phyloP scores from a whole-genome alignment of 23 tunicate genomes.

The Oikopleura dioica region DNA sequence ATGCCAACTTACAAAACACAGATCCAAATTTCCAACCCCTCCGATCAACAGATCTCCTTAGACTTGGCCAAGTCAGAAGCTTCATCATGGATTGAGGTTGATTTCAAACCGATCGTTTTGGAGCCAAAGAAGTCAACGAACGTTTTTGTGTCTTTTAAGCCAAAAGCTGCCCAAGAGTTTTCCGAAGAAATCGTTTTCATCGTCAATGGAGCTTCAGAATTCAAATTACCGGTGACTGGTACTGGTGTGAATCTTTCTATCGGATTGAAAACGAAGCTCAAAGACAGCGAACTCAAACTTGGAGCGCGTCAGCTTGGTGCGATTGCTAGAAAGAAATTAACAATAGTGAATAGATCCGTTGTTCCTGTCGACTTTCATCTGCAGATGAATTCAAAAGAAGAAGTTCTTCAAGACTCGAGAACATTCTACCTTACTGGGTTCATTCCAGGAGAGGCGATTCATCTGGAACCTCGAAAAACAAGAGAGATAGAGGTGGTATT shows the following conservation, averaged over 20 bases:
- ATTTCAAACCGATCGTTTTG: neutral
- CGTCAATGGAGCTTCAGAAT: neutral
- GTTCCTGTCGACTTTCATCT: neutral
- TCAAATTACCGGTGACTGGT: neutral
- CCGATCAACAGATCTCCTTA: conserved; percentile 26
- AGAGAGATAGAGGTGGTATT: conserved; percentile 38
- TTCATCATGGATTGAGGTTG: neutral
- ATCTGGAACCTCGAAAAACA: neutral
- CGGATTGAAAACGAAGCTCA: neutral
- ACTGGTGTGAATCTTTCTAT: neutral
- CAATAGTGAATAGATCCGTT: neutral
- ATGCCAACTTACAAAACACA: conserved; percentile 38
- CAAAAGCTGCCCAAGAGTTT: neutral
- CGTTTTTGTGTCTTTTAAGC: neutral
- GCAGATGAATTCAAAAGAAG: neutral
- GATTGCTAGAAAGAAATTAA: neutral
- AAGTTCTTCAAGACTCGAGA: neutral
- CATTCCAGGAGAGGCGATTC: neutral
- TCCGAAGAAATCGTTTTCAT: neutral
- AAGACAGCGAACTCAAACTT: neutral
- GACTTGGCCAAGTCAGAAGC: neutral
- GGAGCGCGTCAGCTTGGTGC: neutral
- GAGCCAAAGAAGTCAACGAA: neutral
- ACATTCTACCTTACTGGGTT: neutral
- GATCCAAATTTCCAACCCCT: conserved; percentile 30